phyloP scores from a whole-genome alignment of 2,113 vertebrate species.

The Falco punctatus region DNA sequence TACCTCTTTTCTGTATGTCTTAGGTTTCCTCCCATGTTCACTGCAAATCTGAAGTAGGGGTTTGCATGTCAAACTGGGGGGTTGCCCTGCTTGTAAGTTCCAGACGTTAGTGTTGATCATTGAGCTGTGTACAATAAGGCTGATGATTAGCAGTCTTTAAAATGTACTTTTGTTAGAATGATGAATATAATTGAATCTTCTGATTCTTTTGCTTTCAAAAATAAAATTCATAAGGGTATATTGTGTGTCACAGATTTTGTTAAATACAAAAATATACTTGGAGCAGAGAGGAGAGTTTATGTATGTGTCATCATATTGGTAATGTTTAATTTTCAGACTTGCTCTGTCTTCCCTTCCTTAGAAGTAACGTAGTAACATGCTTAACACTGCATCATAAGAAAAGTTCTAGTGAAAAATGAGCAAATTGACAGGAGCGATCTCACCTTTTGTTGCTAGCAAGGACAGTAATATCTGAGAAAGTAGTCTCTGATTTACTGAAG shows the following conservation, averaged over 20 bases:
- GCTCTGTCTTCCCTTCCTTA: neutral
- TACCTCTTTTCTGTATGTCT: neutral
- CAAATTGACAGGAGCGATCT: neutral
- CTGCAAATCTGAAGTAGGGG: neutral
- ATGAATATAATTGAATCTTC: neutral
- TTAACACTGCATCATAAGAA: neutral
- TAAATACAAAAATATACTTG: neutral
- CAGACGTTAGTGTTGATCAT: rapidly evolving
- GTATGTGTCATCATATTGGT: neutral
- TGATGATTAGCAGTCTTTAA: neutral
- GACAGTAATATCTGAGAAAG: neutral
- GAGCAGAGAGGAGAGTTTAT: neutral
- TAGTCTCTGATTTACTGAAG: neutral
- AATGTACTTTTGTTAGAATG: neutral
- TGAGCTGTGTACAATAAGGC: neutral
- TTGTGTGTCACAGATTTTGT: neutral
- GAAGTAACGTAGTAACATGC: neutral
- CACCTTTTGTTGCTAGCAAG: neutral
- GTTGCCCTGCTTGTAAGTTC: neutral
- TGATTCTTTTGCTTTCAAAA: neutral
- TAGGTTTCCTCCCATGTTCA: neutral
- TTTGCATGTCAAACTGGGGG: neutral
- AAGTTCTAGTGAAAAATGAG: neutral
- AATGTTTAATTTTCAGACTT: neutral
- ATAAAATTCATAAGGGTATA: neutral